phyloP scores from a whole-genome alignment of 2,797 vertebrate species.

The Protonibea diacanthus region DNA sequence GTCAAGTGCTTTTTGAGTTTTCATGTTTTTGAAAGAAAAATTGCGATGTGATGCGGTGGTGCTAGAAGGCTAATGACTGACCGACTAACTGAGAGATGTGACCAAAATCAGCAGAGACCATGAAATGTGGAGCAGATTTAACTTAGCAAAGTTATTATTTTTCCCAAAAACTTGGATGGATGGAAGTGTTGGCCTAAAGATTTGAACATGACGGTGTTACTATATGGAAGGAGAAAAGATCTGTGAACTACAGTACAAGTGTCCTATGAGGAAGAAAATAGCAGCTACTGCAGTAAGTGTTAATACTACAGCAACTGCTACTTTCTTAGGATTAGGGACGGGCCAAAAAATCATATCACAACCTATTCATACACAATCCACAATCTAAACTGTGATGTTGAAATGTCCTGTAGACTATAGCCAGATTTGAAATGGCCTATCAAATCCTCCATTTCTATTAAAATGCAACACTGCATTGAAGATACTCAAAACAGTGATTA shows the following conservation, averaged over 20 bases:
- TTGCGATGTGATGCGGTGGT: too few species aligned
- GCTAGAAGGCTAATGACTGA: not conserved
- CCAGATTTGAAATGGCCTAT: too few species aligned
- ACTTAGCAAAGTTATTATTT: not conserved
- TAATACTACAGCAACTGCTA: not conserved
- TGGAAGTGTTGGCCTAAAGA: not conserved
- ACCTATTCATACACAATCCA: too few species aligned
- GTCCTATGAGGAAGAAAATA: not conserved
- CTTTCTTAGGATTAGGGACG: too few species aligned
- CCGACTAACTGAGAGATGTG: too few species aligned
- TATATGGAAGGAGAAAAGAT: not conserved
- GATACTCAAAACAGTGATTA: too few species aligned
- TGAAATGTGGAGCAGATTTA: not conserved
- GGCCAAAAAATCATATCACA: too few species aligned
- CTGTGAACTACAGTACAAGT: not conserved
- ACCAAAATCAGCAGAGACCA: not conserved
- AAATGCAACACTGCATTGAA: too few species aligned
- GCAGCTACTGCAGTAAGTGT: not conserved
- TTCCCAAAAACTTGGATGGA: not conserved
- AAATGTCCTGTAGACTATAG: too few species aligned
- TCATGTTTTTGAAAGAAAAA: not conserved
- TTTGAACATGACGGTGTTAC: not conserved
- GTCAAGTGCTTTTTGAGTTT: not conserved
- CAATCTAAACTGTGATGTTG: too few species aligned
- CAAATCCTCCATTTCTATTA: too few species aligned